Evolutionary conservation across 2,113 vertebrate genomes (phyloP), one percentile per base, ranked within the genome.

Genomic region (Cromileptes altivelis): DNA sequence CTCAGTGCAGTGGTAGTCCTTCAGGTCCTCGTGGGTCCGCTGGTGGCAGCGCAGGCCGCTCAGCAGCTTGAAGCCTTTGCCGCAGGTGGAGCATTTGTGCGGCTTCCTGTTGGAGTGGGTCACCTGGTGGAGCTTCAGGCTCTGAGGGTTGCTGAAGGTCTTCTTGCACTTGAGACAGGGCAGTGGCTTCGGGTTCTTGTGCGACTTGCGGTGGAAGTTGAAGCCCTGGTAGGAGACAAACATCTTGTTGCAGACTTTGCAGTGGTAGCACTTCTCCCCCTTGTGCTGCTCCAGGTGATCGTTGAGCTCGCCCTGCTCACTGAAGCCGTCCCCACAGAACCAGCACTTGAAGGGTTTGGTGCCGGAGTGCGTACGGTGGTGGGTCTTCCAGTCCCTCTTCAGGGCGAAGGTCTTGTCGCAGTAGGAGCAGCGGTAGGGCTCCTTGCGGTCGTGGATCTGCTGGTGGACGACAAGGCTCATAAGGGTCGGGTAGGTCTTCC

Each of bases 161-260:
- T 90, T 94, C 4, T 55, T 40, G 70, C 93, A 94, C 25, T 72
- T 75, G 4, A 17, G 6, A 63, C 93, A 94, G 1, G 90, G 86
- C 76, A 91, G 83, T 17, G 47, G 74, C 65, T 72, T 69, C 0
- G n/a, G 74, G 45, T 33, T 73, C 23, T 53, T 49, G 89, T 93
- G 90, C 0, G 87, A 74, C 21, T 61, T 84, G 53, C 88, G 81
- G 81, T 93, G 92, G 77, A 88, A 89, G 74, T 87, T 92, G 71
- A 92, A 93, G 53, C 92, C 92, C 78, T 92, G 91, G 76, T 89
- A 86, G 49, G 92, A 92, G 4, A 90, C 78, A 0, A 94, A 92
- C 91, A 90, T 93, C 83, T 93, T 93, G 45, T 79, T 23, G 0
- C 93, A 93, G 53, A 78, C 15, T 0, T 67, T 55, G 81, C 90